Conservation (phyloP, 2,113 vertebrate genomes). For the Myrmecophaga tridactyla region DNA sequence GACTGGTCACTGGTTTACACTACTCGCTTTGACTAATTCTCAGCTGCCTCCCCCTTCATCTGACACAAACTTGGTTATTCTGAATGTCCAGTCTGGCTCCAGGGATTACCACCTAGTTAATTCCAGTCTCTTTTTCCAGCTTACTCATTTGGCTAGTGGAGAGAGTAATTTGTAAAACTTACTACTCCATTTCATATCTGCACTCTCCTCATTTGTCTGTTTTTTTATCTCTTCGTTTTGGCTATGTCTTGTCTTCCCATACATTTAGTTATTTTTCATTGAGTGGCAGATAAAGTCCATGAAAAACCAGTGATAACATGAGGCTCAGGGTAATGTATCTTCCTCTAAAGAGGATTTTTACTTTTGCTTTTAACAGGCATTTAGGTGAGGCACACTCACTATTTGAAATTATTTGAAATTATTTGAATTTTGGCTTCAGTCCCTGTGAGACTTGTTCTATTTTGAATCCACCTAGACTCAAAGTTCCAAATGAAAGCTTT, state of each 20-base stretch:
- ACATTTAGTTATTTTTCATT: not conserved
- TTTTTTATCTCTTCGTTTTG: not conserved
- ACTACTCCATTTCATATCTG: too few relatives aligned
- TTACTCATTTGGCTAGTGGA: too few relatives aligned
- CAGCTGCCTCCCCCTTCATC: too few relatives aligned
- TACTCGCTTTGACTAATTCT: too few relatives aligned
- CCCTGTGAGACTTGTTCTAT: constrained; percentile 29
- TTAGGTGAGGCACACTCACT: constrained; percentile 9
- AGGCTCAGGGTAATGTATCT: not conserved
- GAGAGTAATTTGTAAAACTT: too few relatives aligned
- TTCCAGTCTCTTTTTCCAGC: too few relatives aligned
- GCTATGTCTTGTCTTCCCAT: not conserved
- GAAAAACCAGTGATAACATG: constrained; percentile 1
- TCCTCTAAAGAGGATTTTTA: constrained; percentile 6
- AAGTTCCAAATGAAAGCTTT: constrained; percentile 27
- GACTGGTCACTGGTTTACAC: too few relatives aligned
- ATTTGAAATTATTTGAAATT: constrained; percentile 34
- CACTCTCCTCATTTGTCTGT: not conserved
- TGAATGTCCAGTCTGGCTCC: too few relatives aligned
- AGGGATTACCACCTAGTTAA: too few relatives aligned
- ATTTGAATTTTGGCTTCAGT: constrained; percentile 26
- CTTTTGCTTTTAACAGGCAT: constrained; percentile 19
- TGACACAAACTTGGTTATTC: too few relatives aligned
- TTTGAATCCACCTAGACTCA: constrained; percentile 30
- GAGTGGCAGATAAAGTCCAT: not conserved